Evolutionary conservation across 2,888 invertebrate species (phyloP).

Genomic region (Ophioninae sp.): DNA sequence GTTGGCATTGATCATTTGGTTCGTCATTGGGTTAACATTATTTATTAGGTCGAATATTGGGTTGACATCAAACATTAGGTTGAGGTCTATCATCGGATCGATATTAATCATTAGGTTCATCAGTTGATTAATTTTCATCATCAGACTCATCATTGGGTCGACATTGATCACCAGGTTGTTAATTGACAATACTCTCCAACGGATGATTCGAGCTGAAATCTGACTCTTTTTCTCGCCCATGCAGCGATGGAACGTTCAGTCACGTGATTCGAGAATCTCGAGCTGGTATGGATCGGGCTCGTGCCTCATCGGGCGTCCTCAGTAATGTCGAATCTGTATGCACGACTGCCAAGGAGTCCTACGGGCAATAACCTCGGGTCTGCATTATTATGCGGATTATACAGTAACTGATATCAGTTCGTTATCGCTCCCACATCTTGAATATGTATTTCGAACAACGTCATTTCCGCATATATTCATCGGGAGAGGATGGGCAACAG

Average conservation of each 20-base stretch:
- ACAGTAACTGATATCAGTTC: slow-evolving; percentile 79
- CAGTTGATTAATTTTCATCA: no score
- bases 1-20: no score
- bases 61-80: no score
- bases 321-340: slow-evolving; percentile 81
- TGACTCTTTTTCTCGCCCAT: neutral
- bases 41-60: no score
- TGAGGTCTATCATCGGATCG: no score
- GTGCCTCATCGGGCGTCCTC: slow-evolving; percentile 50
- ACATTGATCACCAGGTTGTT: neutral
- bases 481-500: slow-evolving; percentile 3
- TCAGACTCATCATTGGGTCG: no score
- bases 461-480: slow-evolving; percentile 7
- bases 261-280: slow-evolving; percentile 17
- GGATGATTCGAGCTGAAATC: neutral
- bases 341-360: slow-evolving; percentile 74
- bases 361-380: slow-evolving; percentile 74
- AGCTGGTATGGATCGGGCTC: slow-evolving; percentile 19
- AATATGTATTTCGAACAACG: slow-evolving; percentile 66
- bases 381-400: slow-evolving; percentile 80
- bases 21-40: no score
- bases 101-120: no score
- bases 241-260: neutral
- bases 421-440: slow-evolving; percentile 78
- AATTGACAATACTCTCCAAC: neutral